phyloP scores from a whole-genome alignment of 1,140 invertebrate genomes.

The Maniola jurtina region DNA sequence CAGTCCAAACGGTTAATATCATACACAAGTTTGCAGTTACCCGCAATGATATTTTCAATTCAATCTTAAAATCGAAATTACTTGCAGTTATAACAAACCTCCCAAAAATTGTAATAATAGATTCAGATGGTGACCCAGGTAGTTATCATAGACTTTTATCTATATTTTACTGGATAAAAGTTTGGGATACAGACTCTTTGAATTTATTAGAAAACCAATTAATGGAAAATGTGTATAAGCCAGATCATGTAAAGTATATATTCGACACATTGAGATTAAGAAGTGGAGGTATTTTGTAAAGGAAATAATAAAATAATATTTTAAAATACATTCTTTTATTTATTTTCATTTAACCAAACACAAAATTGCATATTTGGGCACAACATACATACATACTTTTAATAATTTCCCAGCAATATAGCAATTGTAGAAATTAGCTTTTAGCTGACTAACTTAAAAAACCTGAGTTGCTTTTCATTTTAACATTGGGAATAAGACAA shows the following conservation, averaged over 20 bases:
- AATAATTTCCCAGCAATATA: slow-evolving; percentile 18
- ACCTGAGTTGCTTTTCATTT: neutral
- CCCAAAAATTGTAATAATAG: slow-evolving; percentile 61
- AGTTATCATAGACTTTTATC: slow-evolving; percentile 66
- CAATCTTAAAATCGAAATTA: slow-evolving; percentile 61
- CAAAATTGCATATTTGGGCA: slow-evolving; percentile 25
- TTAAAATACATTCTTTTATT: slow-evolving; percentile 24
- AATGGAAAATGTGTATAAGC: slow-evolving; percentile 54
- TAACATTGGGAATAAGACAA: neutral
- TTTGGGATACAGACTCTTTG: slow-evolving; percentile 66
- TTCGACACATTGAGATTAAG: slow-evolving; percentile 60
- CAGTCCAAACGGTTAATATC: slow-evolving; percentile 65
- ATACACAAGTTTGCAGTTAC: slow-evolving; percentile 69
- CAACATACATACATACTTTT: slow-evolving; percentile 9
- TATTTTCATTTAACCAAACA: slow-evolving; percentile 40
- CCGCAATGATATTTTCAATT: slow-evolving; percentile 65
- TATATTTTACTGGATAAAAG: slow-evolving; percentile 69
- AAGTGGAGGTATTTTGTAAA: slow-evolving; percentile 43
- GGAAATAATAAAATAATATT: slow-evolving; percentile 20
- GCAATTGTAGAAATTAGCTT: neutral
- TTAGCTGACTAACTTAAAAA: neutral
- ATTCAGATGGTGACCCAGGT: slow-evolving; percentile 41
- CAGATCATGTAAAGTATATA: slow-evolving; percentile 60
- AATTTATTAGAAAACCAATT: slow-evolving; percentile 70
- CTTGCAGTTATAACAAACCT: slow-evolving; percentile 67